Base-by-base conservation (phyloP, 2,797 vertebrate genomes). In the Crenichthys baileyi region DNA sequence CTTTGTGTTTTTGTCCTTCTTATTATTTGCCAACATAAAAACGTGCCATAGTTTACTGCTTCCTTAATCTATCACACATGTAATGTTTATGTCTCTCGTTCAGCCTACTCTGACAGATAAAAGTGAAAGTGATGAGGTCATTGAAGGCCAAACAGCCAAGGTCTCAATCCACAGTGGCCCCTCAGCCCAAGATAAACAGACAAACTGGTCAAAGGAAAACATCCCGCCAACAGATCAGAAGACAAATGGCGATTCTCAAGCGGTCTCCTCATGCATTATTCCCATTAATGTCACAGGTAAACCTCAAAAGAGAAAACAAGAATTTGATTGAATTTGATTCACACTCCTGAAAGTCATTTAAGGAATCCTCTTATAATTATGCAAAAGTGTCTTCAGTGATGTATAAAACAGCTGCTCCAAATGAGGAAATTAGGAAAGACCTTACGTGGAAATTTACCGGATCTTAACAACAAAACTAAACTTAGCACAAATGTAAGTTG, bases 261-360 rank as follows among this genome's bases (percentile, higher is more conserved):
- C 97, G 92, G 95, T 99, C 91, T 98, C 98, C 90, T 99, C 98
- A 90, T 98, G 97, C 95, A 98, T 99, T 92, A 99, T 99, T 88
- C 98, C 98, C 92, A 99, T 99, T 92, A 99, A 99, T 84, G 97
- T 99, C 91, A 97, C 98, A 92, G 98, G 98, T 99, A 97, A 87
- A 72, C 73, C 36, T 39, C 48, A 70, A 79, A 24, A 75, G 51
- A 16, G 65, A 70, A 72, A 56, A 73, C 6, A 53, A 48, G 7
- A 60, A 75, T 31, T 26, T 18, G 20, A 60, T 7, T 63, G 24
- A 75, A 18, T 11, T 5, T 74, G n/a, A 75, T 41, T 79, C 44
- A 36, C 8, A 31, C 7, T 70, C 24, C 4, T 67, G 22, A 24
- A 55, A 55, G 24, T 56, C 24, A 56, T n/a, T 60, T 60, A 58